phyloP scores from a whole-genome alignment of 2,113 vertebrate genomes.

The Pseudorectes ferrugineus region DNA sequence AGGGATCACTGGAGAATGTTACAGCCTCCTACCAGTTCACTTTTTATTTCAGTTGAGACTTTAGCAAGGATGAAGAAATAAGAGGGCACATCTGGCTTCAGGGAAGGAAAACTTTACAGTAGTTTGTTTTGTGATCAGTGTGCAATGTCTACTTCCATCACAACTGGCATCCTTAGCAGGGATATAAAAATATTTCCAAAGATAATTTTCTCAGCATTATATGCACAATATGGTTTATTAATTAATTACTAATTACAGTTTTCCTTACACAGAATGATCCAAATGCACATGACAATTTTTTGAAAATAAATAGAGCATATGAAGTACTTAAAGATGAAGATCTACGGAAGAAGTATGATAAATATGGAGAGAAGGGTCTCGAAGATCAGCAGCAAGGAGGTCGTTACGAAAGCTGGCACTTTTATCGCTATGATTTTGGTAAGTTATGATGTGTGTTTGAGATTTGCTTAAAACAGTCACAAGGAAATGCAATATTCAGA shows the following conservation, averaged over 20 bases:
- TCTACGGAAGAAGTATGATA: conserved; percentile 95
- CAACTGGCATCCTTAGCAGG: background rate
- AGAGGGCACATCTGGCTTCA: background rate
- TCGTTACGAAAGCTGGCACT: conserved; percentile 96
- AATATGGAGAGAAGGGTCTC: conserved; percentile 95
- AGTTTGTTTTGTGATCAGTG: background rate
- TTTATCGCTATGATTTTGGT: conserved; percentile 97
- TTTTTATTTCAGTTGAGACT: background rate
- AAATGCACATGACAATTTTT: conserved; percentile 90
- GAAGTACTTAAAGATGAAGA: conserved; percentile 98
- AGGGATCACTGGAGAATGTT: background rate
- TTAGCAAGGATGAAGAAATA: background rate
- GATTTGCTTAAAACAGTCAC: background rate
- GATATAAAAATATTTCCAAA: background rate
- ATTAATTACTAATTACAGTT: background rate
- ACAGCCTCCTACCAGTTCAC: background rate
- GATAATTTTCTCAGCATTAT: background rate
- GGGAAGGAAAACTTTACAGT: background rate
- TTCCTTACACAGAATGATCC: conserved; percentile 81
- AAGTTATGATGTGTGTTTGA: background rate
- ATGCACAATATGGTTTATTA: background rate
- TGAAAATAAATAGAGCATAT: conserved; percentile 94
- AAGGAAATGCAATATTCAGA: background rate
- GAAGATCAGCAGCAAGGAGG: conserved; percentile 87
- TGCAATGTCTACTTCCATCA: background rate